Evolutionary conservation across 2,113 vertebrate genomes (phyloP).

Genomic region (Phaethornis superciliosus): DNA sequence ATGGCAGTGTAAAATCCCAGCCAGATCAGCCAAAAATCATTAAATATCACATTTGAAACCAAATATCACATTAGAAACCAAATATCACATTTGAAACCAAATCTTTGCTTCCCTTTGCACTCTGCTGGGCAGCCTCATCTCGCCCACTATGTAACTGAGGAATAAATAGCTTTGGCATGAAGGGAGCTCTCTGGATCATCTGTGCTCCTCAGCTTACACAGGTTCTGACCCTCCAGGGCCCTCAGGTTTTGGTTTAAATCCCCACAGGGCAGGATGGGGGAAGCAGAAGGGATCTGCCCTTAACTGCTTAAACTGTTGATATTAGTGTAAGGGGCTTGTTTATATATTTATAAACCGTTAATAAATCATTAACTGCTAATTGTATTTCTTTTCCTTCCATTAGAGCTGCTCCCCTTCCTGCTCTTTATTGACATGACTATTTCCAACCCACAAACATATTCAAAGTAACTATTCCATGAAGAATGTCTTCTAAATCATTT

Average conservation of each 20-base stretch:
- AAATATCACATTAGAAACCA: no score
- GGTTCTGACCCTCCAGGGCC: background rate
- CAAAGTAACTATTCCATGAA: background rate
- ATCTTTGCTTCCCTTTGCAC: background rate
- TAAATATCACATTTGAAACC: background rate
- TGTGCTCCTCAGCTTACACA: background rate
- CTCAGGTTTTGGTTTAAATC: background rate
- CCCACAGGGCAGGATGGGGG: background rate
- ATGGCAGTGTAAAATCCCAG: background rate
- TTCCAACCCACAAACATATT: background rate
- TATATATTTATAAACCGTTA: slow-evolving; percentile 15
- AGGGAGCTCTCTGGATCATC: background rate
- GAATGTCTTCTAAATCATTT: slow-evolving; percentile 23
- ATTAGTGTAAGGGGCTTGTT: background rate
- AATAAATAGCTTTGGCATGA: background rate
- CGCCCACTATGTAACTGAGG: background rate
- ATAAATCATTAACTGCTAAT: slow-evolving; percentile 50
- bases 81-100: background rate
- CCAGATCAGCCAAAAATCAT: background rate
- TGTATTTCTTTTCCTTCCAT: background rate
- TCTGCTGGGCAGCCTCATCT: background rate
- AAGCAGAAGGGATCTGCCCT: background rate
- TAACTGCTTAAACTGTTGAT: background rate
- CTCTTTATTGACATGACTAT: background rate
- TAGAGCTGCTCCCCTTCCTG: background rate